A percentile compares a stretch with the other conserved stretches of the same genome.
phyloP scores from a whole-genome alignment of 2,113 vertebrate genomes.

The Melanostigma gelatinosum region DNA sequence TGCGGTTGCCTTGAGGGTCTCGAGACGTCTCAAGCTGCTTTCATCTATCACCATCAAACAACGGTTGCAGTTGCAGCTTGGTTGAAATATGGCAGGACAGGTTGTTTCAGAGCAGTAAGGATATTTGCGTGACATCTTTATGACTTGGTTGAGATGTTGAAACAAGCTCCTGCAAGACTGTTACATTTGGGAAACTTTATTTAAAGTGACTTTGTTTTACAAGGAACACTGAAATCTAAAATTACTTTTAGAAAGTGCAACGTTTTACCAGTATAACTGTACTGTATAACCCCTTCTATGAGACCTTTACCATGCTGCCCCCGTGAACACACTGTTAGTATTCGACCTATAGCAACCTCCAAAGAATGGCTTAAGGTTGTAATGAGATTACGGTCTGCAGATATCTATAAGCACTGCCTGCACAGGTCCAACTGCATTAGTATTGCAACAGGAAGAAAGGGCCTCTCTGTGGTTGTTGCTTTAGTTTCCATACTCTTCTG shows the following conservation, averaged over 20 bases:
- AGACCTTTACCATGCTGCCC: conserved; percentile 1
- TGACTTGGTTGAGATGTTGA: not conserved
- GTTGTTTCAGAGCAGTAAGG: conserved; percentile 44
- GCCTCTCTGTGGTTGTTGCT: conserved; percentile 61
- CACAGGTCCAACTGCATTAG: conserved; percentile 64
- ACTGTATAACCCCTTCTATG: not conserved
- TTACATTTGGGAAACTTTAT: not conserved
- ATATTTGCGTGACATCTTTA: conserved; percentile 10
- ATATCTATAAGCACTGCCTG: conserved; percentile 72
- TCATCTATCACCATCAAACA: conserved; percentile 32
- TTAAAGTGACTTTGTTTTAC: conserved; percentile 8
- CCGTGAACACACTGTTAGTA: conserved; percentile 23
- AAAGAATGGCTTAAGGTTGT: conserved; percentile 74
- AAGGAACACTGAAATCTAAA: not conserved
- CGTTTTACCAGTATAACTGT: not conserved
- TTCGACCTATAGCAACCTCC: conserved; percentile 70
- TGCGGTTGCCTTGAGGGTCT: not conserved
- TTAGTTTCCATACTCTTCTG: conserved; percentile 65
- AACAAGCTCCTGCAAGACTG: conserved; percentile 42
- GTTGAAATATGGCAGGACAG: conserved; percentile 56
- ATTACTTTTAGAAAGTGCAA: not conserved
- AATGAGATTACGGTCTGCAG: conserved; percentile 77
- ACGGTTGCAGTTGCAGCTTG: conserved; percentile 54
- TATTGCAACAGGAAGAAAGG: conserved; percentile 58
- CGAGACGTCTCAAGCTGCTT: conserved; percentile 25